A percentile compares a stretch with the other conserved stretches of the same genome.
Evolutionary conservation across 2,888 invertebrate genomes (phyloP).

Genomic region (Dynastes tityus): DNA sequence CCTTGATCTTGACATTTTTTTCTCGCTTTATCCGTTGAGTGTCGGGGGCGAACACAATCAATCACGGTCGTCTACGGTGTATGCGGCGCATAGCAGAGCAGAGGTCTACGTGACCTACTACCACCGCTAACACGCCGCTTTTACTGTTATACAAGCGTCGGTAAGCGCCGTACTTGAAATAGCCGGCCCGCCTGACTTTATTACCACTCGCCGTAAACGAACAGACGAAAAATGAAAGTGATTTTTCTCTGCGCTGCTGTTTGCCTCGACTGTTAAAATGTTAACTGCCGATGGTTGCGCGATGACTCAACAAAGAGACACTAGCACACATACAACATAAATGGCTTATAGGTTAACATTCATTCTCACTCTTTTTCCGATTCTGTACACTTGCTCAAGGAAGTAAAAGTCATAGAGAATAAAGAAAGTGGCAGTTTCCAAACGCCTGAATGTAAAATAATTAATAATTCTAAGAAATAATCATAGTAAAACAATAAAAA

Average conservation of each 20-base stretch:
- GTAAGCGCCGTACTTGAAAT: constrained; percentile 26
- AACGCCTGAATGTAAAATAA: no score
- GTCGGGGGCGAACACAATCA: constrained; percentile 33
- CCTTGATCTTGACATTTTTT: constrained; percentile 46
- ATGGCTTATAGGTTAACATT: not conserved
- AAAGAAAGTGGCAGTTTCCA: not conserved
- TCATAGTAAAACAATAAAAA: no score
- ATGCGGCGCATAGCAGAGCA: not conserved
- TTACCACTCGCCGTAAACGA: constrained; percentile 9
- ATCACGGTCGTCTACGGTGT: constrained; percentile 32
- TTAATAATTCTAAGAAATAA: no score
- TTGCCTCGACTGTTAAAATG: constrained; percentile 24
- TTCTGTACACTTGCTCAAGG: constrained; percentile 2
- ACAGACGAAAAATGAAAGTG: constrained; percentile 40
- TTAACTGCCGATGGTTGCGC: constrained; percentile 19
- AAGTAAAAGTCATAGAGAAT: no score
- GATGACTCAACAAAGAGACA: constrained; percentile 12
- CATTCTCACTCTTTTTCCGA: not conserved
- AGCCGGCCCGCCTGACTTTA: constrained; percentile 26
- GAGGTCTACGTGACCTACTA: constrained; percentile 46
- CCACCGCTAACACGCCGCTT: constrained; percentile 27
- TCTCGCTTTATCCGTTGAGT: constrained; percentile 11
- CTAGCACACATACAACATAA: not conserved
- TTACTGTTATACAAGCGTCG: constrained; percentile 26
- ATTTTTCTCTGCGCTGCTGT: constrained; percentile 35